Base-by-base conservation (phyloP, 1,140 invertebrate genomes). In the Probaryconus sp. region DNA sequence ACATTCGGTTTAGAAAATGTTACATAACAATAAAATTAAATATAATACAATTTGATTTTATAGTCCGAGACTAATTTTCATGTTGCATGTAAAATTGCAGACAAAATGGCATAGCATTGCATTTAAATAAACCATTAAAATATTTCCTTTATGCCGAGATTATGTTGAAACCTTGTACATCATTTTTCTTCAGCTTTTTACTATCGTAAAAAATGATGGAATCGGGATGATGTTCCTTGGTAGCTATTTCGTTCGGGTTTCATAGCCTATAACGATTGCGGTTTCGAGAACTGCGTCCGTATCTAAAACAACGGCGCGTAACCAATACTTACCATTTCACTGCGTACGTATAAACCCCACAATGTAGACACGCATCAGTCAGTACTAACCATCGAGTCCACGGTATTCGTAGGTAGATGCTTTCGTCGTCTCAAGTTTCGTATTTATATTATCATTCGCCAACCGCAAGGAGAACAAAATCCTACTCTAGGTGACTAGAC, bases 381-480 rank as follows among this genome's bases (percentile, higher is more conserved):
- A 56, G 56, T 21, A n/a, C n/a, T n/a, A n/a, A n/a, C 40, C 35
- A 63, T 70, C 63, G 56, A 51, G 13, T 38, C 3, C 1, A 11
- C 9, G 14, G 18, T 38, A 14, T 53, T 53, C 21, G 9, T 45
- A 58, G 40, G 75, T 81, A 78, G 69, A 76, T 78, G 79, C 67
- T 56, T 51, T 28, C 43, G 56, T 78, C 74, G 71, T 78, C 75
- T 81, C 70, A 35, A 65, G 67, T 75, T 78, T 78, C 73, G 61
- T 73, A 80, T 80, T 81, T 79, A 74, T 78, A 73, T 43, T 78
- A 67, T 78, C 70, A 79, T 80, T 77, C 78, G 63, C n/a, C 77
- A 76, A 60, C 42, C 60, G n/a, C n/a, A 55, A 53, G 48, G 55
- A 40, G 48, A 69, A 47, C 47, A 3, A 40, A 69, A 35, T 60